A percentile compares a stretch with the other conserved stretches of the same genome.
phyloP scores from a whole-genome alignment of 35 echinoderm and acorn worm species.

The Ophioderma brevispina region DNA sequence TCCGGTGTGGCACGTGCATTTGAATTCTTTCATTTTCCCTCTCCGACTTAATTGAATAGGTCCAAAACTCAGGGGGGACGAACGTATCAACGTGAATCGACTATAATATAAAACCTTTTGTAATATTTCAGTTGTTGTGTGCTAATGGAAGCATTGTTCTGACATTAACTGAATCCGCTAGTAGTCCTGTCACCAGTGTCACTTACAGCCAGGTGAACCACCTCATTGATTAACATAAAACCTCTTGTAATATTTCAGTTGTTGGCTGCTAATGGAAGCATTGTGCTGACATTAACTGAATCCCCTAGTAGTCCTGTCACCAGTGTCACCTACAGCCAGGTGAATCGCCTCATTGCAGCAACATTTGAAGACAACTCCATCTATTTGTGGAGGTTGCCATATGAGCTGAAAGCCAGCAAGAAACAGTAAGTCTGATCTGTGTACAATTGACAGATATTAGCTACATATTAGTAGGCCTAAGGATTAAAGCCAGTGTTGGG shows the following conservation, averaged over 20 bases:
- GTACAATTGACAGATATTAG: too few species aligned
- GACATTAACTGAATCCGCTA: background rate
- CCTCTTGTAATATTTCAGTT: conserved; percentile 6
- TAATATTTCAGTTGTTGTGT: conserved; percentile 12
- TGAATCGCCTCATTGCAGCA: conserved; percentile 21
- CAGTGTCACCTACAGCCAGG: conserved; percentile 43
- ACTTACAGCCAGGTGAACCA: conserved; percentile 26
- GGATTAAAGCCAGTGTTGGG: too few species aligned
- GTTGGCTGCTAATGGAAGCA: background rate
- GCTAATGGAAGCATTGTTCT: background rate
- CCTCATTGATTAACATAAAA: too few species aligned
- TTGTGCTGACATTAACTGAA: background rate
- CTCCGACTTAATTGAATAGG: too few species aligned
- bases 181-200: conserved; percentile 53
- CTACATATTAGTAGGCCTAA: too few species aligned
- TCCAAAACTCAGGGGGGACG: too few species aligned
- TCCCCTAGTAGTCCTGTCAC: conserved; percentile 42
- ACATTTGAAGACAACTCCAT: conserved; percentile 66
- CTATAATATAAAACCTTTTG: too few species aligned
- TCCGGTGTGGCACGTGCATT: too few species aligned
- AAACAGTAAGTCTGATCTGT: conserved; percentile 13
- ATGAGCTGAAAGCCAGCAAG: conserved; percentile 21
- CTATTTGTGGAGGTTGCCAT: conserved; percentile 67
- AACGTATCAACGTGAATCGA: too few species aligned
- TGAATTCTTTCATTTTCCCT: too few species aligned